Percentiles rank a stretch among this genome's conserved stretches.
Conservation (phyloP, 2,888 invertebrate genomes). For the Ichneumoninae sp. region DNA sequence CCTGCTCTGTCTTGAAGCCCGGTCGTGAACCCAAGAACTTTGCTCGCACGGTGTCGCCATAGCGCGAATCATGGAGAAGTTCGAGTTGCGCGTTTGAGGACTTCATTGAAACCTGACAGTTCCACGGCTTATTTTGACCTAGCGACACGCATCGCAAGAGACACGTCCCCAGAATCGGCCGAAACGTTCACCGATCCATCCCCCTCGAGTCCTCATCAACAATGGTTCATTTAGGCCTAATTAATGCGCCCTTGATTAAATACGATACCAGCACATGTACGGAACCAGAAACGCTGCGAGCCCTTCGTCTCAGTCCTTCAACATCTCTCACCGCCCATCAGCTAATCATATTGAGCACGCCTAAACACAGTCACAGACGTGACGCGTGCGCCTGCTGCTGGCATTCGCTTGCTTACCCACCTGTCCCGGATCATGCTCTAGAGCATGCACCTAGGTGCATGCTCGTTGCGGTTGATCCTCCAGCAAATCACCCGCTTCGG, state of each 20-base stretch:
- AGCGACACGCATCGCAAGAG: background rate
- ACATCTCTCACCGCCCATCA: conserved; percentile 23
- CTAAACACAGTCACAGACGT: conserved; percentile 31
- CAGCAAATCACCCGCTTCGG: background rate
- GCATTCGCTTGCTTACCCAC: conserved; percentile 6
- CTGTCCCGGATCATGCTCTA: background rate
- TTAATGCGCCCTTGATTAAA: conserved; percentile 57
- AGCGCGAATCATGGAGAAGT: background rate
- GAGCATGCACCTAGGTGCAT: background rate
- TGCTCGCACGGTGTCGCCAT: background rate
- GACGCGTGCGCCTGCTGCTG: conserved; percentile 23
- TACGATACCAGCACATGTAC: conserved; percentile 25
- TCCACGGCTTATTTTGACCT: conserved; percentile 19
- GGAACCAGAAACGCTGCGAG: background rate
- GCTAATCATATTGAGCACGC: conserved; percentile 47
- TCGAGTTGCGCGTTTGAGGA: conserved; percentile 29
- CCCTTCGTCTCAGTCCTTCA: background rate
- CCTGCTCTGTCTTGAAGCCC: background rate
- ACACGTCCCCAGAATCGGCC: background rate
- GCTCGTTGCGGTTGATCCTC: background rate
- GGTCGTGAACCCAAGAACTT: background rate
- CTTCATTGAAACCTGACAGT: conserved; percentile 32
- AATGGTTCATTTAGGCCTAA: conserved; percentile 28
- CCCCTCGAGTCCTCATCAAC: background rate
- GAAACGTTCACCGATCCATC: conserved; percentile 1